These are phyloP conservation scores for Lepidochitona cinerea DNA, from an alignment of 2,888 invertebrate genomes.

Conservation along the genomic window DNA sequence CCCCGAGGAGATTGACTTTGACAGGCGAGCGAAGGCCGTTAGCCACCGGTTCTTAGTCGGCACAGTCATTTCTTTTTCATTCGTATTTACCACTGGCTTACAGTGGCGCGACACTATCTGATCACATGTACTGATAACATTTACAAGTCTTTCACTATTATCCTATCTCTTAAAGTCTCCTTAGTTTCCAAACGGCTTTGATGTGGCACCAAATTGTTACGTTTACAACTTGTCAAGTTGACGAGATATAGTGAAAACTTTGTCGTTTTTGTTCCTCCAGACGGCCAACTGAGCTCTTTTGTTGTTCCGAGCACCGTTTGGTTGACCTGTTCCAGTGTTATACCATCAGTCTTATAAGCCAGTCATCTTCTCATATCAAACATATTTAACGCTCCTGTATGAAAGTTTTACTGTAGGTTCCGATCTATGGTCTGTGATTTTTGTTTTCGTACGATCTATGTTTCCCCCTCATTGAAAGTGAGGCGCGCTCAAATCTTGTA, in stretches of 20 bases:
- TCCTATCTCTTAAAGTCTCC: neutral
- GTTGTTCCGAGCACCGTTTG: too few relatives aligned
- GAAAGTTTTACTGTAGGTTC: too few relatives aligned
- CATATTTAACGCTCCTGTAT: too few relatives aligned
- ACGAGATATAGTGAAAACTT: neutral
- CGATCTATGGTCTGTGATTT: too few relatives aligned
- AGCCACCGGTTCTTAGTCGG: neutral
- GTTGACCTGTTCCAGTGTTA: too few relatives aligned
- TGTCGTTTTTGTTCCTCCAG: too few relatives aligned
- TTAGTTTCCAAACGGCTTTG: neutral
- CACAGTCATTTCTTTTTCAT: neutral
- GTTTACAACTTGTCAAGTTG: neutral
- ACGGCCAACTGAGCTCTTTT: too few relatives aligned
- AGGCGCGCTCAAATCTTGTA: too few relatives aligned
- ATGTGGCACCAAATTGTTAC: conserved; percentile 5
- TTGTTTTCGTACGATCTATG: too few relatives aligned
- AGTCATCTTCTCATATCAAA: too few relatives aligned
- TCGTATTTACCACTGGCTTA: neutral
- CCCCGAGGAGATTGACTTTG: neutral
- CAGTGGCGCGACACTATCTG: neutral
- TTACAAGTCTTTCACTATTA: neutral
- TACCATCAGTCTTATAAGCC: too few relatives aligned
- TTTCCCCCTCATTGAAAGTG: too few relatives aligned
- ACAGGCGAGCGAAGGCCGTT: neutral
- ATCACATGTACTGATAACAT: neutral